Evolutionary conservation across 2,797 vertebrate species (phyloP).

Genomic region (Rhodeus uyekii): DNA sequence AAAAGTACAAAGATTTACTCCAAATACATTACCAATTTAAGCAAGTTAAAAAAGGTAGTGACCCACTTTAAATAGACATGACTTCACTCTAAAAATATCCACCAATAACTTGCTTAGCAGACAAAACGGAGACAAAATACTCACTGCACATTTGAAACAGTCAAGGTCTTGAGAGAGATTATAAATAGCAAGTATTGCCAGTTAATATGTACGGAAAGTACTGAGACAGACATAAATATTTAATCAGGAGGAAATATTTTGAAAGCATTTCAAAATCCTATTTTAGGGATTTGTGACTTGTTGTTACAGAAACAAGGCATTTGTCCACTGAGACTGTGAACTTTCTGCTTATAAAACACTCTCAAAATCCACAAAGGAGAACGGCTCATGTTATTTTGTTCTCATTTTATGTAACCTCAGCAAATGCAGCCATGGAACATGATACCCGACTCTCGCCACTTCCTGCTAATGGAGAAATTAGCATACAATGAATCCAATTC

Average conservation of each 20-base stretch:
- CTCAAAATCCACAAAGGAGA: constrained; percentile 6
- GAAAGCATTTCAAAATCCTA: constrained; percentile 41
- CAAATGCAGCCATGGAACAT: background rate
- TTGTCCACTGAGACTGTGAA: constrained; percentile 1
- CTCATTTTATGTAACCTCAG: background rate
- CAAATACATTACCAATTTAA: constrained; percentile 3
- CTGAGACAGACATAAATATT: constrained; percentile 52
- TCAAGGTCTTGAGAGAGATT: constrained; percentile 9
- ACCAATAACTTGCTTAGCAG: constrained; percentile 25
- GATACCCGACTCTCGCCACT: background rate
- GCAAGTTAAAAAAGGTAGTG: background rate
- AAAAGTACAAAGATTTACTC: background rate
- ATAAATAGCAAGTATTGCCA: constrained; percentile 47
- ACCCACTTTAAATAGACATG: constrained; percentile 41
- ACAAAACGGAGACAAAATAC: constrained; percentile 20
- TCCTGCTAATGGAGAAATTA: background rate
- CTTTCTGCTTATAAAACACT: background rate
- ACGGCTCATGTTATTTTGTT: background rate
- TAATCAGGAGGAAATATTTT: constrained; percentile 40
- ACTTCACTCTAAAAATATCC: constrained; percentile 30
- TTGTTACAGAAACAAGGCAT: constrained; percentile 7
- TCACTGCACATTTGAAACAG: constrained; percentile 34
- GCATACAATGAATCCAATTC: background rate
- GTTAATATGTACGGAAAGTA: constrained; percentile 27
- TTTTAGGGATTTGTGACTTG: constrained; percentile 32